A percentile compares a stretch with the other conserved stretches of the same genome.
These are phyloP conservation scores for Neotoma lepida DNA, from an alignment of 2,113 vertebrate genomes.

Conservation along the genomic window DNA sequence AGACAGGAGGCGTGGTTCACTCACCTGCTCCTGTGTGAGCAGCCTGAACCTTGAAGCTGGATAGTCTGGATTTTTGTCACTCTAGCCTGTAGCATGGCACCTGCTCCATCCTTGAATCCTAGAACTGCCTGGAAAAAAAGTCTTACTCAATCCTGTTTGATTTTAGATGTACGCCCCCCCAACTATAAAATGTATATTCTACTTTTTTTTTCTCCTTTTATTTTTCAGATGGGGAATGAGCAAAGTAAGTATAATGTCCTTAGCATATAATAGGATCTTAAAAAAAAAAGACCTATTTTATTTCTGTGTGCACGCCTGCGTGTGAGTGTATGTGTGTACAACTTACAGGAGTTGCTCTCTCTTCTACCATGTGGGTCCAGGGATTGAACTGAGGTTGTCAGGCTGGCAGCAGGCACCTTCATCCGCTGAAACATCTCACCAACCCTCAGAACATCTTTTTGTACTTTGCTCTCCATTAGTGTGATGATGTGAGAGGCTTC, in stretches of 20 bases:
- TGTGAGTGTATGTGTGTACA: background rate
- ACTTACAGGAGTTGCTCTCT: background rate
- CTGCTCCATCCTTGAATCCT: background rate
- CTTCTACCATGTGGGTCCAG: background rate
- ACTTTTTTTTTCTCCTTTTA: background rate
- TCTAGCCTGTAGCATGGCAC: background rate
- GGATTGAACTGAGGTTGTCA: background rate
- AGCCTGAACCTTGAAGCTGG: background rate
- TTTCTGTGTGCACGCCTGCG: background rate
- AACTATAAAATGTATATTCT: background rate
- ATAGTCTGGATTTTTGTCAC: background rate
- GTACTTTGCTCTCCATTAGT: background rate
- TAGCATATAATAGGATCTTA: background rate
- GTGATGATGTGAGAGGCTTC: background rate
- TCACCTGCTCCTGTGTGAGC: background rate
- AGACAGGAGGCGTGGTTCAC: background rate
- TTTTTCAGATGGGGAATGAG: background rate
- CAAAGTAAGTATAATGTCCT: constrained; percentile 2
- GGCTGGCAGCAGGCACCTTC: background rate
- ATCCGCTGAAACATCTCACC: background rate
- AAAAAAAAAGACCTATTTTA: background rate
- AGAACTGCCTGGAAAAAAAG: background rate
- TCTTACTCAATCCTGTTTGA: background rate
- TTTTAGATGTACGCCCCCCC: background rate
- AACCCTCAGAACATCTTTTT: background rate